A percentile compares a stretch with the other conserved stretches of the same genome.
Evolutionary conservation across 2,113 vertebrate genomes (phyloP).

Genomic region (Petaurus breviceps): DNA sequence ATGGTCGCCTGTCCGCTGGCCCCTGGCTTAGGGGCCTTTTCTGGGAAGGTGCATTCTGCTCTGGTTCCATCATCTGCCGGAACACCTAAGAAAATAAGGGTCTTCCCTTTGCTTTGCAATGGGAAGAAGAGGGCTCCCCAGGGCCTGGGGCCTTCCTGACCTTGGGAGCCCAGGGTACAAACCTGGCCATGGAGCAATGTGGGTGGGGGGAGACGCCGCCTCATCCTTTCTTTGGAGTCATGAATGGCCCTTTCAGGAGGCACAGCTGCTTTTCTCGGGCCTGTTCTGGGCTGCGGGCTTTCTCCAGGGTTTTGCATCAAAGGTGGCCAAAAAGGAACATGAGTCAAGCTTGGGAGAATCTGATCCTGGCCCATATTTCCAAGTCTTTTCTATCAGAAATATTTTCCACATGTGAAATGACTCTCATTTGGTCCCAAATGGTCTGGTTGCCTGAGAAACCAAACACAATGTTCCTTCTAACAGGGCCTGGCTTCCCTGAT

Average conservation of each 20-base stretch:
- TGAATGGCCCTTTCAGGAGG: constrained; percentile 54
- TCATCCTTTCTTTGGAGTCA: background rate
- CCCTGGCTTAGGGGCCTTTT: background rate
- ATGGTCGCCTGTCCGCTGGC: too few relatives aligned
- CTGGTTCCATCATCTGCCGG: constrained; percentile 14
- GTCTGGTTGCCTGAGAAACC: constrained; percentile 77
- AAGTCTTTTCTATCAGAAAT: constrained; percentile 65
- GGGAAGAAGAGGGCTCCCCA: too few relatives aligned
- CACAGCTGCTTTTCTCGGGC: background rate
- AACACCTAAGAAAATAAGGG: constrained; percentile 33
- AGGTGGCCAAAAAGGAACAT: constrained; percentile 71
- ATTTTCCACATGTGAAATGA: constrained; percentile 65
- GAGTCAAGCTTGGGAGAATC: constrained; percentile 66
- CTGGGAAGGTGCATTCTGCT: constrained; percentile 2
- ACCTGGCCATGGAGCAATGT: background rate
- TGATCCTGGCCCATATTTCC: constrained; percentile 60
- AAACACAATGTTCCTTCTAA: constrained; percentile 68
- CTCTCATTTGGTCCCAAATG: constrained; percentile 59
- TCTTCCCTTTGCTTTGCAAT: too few relatives aligned
- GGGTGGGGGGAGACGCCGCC: too few relatives aligned
- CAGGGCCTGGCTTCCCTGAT: constrained; percentile 36
- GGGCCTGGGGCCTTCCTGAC: too few relatives aligned
- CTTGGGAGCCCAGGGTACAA: too few relatives aligned
- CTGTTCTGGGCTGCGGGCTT: constrained; percentile 39
- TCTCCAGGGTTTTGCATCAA: constrained; percentile 63